Conservation (phyloP, 2,888 invertebrate species). For the Agapostemon virescens region DNA sequence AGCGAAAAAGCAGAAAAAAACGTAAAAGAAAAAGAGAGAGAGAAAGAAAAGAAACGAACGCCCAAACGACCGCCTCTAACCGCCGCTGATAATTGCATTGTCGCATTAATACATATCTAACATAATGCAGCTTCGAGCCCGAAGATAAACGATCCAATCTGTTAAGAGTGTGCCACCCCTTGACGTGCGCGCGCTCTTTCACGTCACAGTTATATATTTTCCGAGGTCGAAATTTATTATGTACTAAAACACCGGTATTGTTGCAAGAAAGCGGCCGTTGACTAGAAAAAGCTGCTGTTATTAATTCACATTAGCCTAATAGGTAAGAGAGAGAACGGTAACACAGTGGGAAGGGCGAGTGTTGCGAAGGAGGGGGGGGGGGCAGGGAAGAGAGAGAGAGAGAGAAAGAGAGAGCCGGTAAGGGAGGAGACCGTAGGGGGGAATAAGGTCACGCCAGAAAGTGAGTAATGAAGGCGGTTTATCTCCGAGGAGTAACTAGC, state of each 20-base stretch:
- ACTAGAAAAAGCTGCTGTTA: constrained; percentile 73
- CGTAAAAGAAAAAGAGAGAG: background rate
- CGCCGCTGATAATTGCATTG: constrained; percentile 50
- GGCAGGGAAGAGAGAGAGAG: background rate
- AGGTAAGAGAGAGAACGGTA: constrained; percentile 51
- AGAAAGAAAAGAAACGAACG: background rate
- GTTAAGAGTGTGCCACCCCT: constrained; percentile 57
- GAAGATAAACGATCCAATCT: constrained; percentile 66
- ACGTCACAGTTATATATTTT: constrained; percentile 54
- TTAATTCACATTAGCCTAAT: constrained; percentile 78
- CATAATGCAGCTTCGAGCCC: constrained; percentile 51
- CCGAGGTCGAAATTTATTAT: constrained; percentile 61
- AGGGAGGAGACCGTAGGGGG: constrained; percentile 64
- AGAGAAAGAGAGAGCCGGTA: constrained; percentile 2
- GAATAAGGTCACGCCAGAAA: constrained; percentile 79
- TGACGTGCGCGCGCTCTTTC: constrained; percentile 49
- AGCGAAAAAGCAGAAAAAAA: background rate
- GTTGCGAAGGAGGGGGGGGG: constrained; percentile 11
- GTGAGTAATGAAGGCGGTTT: constrained; percentile 80
- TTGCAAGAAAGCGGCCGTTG: constrained; percentile 64
- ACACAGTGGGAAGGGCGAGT: background rate
- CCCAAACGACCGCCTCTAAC: background rate
- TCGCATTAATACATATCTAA: constrained; percentile 52
- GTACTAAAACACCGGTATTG: constrained; percentile 66
- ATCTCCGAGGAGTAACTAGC: constrained; percentile 79